Evolutionary conservation across 2,888 invertebrate genomes (phyloP).

Genomic region (Arctia plantaginis): DNA sequence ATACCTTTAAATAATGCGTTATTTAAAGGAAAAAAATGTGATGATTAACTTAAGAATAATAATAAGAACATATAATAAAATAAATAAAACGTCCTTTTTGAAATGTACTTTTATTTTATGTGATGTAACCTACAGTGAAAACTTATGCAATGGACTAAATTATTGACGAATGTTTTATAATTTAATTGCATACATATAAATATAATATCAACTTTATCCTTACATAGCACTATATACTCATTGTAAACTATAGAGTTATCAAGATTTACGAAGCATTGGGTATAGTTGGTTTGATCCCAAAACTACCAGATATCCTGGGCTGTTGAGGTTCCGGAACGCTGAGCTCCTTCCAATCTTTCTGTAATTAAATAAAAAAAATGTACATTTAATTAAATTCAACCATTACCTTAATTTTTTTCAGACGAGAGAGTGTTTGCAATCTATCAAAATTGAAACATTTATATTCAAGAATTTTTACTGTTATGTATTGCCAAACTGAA

Average conservation of each 20-base stretch:
- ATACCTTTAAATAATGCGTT: slow-evolving; percentile 23
- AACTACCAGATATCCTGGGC: slow-evolving; percentile 21
- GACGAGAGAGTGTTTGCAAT: neutral
- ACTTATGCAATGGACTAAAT: neutral
- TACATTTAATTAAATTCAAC: neutral
- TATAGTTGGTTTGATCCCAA: neutral
- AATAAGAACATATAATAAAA: slow-evolving; percentile 22
- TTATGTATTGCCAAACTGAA: too few relatives aligned
- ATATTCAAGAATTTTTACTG: too few relatives aligned
- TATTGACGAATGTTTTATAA: neutral
- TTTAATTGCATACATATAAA: neutral
- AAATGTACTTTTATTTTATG: neutral
- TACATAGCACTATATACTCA: neutral
- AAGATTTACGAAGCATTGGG: slow-evolving; percentile 1
- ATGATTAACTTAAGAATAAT: slow-evolving; percentile 51
- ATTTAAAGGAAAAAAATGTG: slow-evolving; percentile 45
- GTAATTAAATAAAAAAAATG: slow-evolving; percentile 44
- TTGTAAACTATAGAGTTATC: neutral
- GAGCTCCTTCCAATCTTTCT: slow-evolving; percentile 80
- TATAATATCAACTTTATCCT: neutral
- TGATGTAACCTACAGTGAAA: neutral
- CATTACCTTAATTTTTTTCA: neutral
- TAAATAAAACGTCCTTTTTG: neutral
- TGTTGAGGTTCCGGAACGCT: slow-evolving; percentile 74
- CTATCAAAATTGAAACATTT: neutral